A percentile compares a stretch with the other conserved stretches of the same genome.
phyloP scores from a whole-genome alignment of 2,797 vertebrate genomes.

The Glossophaga mutica region DNA sequence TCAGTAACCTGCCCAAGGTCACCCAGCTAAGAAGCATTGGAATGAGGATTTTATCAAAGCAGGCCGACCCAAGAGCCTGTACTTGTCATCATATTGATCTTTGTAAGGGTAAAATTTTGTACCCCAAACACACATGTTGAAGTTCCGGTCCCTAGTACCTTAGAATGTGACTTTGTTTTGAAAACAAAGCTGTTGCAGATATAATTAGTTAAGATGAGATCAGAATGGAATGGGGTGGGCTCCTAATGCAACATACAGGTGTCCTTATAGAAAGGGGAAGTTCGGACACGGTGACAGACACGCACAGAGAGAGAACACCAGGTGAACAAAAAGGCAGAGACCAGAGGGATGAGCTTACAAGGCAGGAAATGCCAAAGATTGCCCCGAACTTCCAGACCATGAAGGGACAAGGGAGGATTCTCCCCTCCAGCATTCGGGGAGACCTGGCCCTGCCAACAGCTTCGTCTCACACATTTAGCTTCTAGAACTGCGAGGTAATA shows the following conservation, averaged over 20 bases:
- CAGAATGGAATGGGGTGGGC: too few species aligned
- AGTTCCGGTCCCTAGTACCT: background rate
- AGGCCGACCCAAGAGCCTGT: background rate
- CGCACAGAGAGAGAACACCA: rapidly evolving
- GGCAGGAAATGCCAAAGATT: background rate
- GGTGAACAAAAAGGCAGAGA: background rate
- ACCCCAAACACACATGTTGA: background rate
- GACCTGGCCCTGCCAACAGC: rapidly evolving
- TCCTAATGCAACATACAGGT: background rate
- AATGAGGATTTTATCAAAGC: background rate
- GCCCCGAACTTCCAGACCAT: background rate
- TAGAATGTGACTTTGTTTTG: background rate
- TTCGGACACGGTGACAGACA: background rate
- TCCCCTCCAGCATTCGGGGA: too few species aligned
- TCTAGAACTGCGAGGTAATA: background rate
- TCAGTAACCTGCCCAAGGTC: background rate
- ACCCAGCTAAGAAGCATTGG: background rate
- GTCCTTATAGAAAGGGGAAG: background rate
- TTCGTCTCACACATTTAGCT: background rate
- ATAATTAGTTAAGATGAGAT: background rate
- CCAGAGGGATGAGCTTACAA: background rate
- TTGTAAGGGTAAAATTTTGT: background rate
- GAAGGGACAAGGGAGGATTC: too few species aligned
- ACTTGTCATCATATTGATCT: background rate
- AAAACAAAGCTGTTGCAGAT: background rate